Percentiles rank a stretch among this genome's conserved stretches.
These are phyloP conservation scores for Drosophila asahinai DNA, from an alignment of 1,140 invertebrate genomes.

Conservation along the genomic window DNA sequence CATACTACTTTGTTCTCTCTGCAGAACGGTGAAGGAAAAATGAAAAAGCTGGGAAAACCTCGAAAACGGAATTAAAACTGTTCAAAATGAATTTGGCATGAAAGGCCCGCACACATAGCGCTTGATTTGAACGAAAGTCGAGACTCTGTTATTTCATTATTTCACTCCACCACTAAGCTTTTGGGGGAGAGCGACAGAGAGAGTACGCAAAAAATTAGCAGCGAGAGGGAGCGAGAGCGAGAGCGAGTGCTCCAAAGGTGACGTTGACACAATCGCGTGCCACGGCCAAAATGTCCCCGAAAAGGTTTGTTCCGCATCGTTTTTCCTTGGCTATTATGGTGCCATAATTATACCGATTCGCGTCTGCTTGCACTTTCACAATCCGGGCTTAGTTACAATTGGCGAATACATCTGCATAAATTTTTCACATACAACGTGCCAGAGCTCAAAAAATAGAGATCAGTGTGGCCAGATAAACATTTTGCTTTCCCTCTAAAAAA, in stretches of 20 bases:
- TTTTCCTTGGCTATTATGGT: not conserved
- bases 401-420: conserved; percentile 47
- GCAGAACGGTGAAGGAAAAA: conserved; percentile 1
- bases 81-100: conserved; percentile 37
- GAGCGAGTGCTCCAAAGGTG: conserved; percentile 70
- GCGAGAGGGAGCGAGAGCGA: conserved; percentile 36
- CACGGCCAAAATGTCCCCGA: conserved; percentile 28
- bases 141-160: conserved; percentile 51
- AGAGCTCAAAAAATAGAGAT: conserved; percentile 48
- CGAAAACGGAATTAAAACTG: conserved; percentile 26
- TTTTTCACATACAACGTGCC: conserved; percentile 58
- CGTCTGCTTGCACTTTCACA: conserved; percentile 33
- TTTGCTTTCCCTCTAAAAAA: too few relatives aligned
- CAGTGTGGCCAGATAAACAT: too few relatives aligned
- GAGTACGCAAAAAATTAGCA: conserved; percentile 51
- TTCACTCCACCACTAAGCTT: conserved; percentile 52
- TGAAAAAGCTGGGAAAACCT: conserved; percentile 25
- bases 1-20: conserved; percentile 33
- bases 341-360: conserved; percentile 9
- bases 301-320: conserved; percentile 7
- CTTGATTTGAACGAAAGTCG: conserved; percentile 31
- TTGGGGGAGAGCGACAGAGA: conserved; percentile 25
- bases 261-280: conserved; percentile 72
- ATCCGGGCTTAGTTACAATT: conserved; percentile 36
- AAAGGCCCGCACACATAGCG: conserved; percentile 33